phyloP scores from a whole-genome alignment of 2,113 vertebrate genomes.

The Glareola pratincola region DNA sequence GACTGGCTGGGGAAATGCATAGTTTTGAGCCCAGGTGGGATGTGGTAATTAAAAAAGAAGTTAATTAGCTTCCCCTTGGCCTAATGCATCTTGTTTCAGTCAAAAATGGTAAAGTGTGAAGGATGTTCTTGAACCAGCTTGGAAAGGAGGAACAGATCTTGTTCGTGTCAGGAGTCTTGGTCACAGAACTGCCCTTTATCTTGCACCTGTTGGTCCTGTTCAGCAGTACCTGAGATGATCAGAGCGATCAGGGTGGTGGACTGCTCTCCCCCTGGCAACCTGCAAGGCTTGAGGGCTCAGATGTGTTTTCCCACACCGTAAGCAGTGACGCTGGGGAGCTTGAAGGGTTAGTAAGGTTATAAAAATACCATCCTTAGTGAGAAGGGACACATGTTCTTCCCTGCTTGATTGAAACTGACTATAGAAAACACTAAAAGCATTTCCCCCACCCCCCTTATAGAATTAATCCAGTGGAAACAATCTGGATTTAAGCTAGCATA shows the following conservation, averaged over 20 bases:
- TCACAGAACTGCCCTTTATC: neutral
- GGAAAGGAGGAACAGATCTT: neutral
- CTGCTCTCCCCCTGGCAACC: accelerated
- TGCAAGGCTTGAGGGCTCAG: neutral
- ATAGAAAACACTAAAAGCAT: neutral
- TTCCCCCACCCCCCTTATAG: neutral
- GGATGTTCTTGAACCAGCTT: neutral
- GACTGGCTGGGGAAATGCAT: neutral
- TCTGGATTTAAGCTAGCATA: neutral
- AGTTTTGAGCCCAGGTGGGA: neutral
- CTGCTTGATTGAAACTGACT: neutral
- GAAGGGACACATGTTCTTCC: neutral
- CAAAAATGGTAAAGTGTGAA: neutral
- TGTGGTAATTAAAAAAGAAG: neutral
- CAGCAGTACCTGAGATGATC: neutral
- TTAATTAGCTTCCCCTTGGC: neutral
- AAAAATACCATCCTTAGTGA: neutral
- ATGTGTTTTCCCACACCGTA: neutral
- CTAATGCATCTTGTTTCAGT: neutral
- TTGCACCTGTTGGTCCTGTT: neutral
- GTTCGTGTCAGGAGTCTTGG: neutral
- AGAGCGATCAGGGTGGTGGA: neutral
- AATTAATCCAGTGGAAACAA: neutral
- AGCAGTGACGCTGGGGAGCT: neutral
- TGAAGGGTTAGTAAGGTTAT: neutral